These are phyloP conservation scores for Etheostoma spectabile DNA, from an alignment of 2,113 vertebrate genomes.

Conservation along the genomic window DNA sequence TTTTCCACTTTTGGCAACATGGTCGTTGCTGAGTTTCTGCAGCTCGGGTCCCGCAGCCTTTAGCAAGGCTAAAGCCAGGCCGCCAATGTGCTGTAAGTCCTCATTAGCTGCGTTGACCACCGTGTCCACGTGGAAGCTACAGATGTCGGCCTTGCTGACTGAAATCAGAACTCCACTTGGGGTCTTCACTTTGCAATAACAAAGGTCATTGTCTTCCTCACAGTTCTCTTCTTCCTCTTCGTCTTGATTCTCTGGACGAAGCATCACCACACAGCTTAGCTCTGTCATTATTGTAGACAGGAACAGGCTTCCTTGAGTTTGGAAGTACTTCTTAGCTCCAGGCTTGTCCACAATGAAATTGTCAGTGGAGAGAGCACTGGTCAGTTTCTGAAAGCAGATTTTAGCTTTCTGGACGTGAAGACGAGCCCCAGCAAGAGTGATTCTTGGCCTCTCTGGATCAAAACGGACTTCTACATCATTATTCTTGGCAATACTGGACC, in stretches of 20 bases:
- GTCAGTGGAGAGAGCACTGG: constrained; percentile 65
- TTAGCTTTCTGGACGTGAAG: constrained; percentile 73
- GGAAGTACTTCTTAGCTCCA: constrained; percentile 86
- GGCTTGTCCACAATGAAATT: constrained; percentile 83
- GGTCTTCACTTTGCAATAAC: constrained; percentile 64
- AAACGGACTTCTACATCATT: constrained; percentile 72
- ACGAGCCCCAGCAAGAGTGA: constrained; percentile 83
- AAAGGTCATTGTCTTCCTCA: background rate
- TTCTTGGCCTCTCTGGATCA: constrained; percentile 53
- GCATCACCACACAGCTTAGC: constrained; percentile 80
- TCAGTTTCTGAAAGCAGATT: constrained; percentile 52
- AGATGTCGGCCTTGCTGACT: constrained; percentile 83
- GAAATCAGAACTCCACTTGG: constrained; percentile 76
- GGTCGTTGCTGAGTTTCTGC: constrained; percentile 79
- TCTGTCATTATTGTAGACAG: constrained; percentile 65
- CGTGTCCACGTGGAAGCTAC: constrained; percentile 78
- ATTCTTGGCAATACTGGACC: constrained; percentile 46
- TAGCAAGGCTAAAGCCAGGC: constrained; percentile 81
- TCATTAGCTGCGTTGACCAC: constrained; percentile 92
- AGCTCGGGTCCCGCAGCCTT: constrained; percentile 86
- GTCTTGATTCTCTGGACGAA: constrained; percentile 65
- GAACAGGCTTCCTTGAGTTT: constrained; percentile 54
- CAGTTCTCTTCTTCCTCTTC: constrained; percentile 21
- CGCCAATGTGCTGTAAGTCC: constrained; percentile 81
- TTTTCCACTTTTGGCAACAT: constrained; percentile 47